phyloP scores from a whole-genome alignment of 2,888 invertebrate species.

The Fissipunctia ypsillon region DNA sequence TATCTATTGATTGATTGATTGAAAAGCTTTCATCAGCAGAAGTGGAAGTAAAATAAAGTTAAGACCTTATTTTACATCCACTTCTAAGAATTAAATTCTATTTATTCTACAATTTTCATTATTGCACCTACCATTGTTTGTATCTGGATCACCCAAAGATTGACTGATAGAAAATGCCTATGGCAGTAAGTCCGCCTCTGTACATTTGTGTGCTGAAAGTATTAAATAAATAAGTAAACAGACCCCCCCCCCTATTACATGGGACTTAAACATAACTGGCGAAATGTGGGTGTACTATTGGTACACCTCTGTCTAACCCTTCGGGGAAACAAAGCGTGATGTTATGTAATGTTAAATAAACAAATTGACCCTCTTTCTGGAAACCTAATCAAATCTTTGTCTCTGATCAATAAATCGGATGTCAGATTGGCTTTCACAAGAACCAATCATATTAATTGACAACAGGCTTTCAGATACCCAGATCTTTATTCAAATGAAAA shows the following conservation, averaged over 20 bases:
- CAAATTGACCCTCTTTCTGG: background rate
- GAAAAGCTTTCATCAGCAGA: background rate
- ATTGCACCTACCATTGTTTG: background rate
- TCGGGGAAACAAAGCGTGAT: too few relatives aligned
- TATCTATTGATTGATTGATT: background rate
- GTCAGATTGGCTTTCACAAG: background rate
- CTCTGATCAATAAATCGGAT: background rate
- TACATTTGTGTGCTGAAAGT: background rate
- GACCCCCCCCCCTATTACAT: too few relatives aligned
- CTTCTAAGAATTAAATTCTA: background rate
- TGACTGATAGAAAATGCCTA: background rate
- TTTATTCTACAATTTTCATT: background rate
- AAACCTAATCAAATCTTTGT: background rate
- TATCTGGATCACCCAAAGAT: background rate
- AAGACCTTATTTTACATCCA: background rate
- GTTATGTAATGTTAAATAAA: background rate
- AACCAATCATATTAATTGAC: background rate
- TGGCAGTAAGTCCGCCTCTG: background rate
- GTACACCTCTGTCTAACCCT: too few relatives aligned
- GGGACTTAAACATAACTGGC: too few relatives aligned
- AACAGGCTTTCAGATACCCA: background rate
- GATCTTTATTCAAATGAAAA: conserved; percentile 13
- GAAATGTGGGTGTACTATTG: too few relatives aligned
- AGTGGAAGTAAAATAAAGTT: background rate
- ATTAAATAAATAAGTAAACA: background rate